phyloP scores from a whole-genome alignment of 2,888 invertebrate species.

The Pristionchus exspectatus region DNA sequence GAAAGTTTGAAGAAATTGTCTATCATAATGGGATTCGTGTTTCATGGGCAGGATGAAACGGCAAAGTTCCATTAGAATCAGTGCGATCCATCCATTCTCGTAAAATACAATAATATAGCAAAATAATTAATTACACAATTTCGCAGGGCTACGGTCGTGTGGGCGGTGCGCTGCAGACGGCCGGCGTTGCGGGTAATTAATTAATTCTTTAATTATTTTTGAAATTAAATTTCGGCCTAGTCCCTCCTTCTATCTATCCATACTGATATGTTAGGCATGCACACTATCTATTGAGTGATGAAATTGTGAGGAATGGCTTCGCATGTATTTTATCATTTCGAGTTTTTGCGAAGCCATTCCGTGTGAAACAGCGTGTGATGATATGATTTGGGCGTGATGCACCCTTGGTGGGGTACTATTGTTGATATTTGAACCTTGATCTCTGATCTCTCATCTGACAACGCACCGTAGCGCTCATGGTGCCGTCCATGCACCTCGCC shows the following conservation, averaged over 20 bases:
- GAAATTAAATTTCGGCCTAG: background rate
- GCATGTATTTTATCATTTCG: too few relatives aligned
- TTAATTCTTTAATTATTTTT: background rate
- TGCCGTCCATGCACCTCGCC: background rate
- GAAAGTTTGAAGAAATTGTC: background rate
- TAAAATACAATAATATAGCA: too few relatives aligned
- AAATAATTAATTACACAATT: background rate
- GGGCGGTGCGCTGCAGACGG: constrained; percentile 43
- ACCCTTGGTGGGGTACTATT: background rate
- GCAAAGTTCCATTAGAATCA: background rate
- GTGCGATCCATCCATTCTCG: too few relatives aligned
- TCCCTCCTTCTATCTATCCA: background rate
- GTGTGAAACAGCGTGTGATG: background rate
- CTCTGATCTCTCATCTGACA: background rate
- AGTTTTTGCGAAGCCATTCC: background rate
- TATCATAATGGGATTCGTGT: background rate
- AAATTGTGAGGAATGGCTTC: too few relatives aligned
- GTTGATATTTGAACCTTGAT: background rate
- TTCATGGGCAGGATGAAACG: background rate
- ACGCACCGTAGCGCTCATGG: background rate
- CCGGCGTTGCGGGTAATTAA: constrained; percentile 13
- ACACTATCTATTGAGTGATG: background rate
- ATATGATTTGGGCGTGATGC: background rate
- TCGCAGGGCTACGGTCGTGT: constrained; percentile 46
- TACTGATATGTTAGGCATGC: background rate